These are phyloP conservation scores for Musca vetustissima DNA, from an alignment of 1,140 invertebrate genomes.

Conservation along the genomic window DNA sequence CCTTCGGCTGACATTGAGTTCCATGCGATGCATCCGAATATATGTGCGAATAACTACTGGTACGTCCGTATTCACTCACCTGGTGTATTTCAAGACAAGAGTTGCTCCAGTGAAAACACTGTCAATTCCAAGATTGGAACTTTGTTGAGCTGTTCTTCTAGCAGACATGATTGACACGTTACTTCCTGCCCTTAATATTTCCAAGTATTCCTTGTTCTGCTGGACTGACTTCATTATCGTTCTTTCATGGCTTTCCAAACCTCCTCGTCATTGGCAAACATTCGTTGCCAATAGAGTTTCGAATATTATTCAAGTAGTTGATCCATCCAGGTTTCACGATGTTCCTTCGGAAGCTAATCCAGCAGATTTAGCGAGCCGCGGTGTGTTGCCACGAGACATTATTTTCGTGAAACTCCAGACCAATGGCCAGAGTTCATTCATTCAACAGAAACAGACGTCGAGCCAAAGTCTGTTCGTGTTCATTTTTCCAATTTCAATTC, in stretches of 20 bases:
- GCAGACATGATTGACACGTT: conserved; percentile 35
- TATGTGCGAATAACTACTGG: neutral
- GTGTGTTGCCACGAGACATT: neutral
- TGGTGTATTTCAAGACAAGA: conserved; percentile 11
- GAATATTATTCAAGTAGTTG: neutral
- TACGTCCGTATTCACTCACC: neutral
- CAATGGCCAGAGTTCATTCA: too few relatives aligned
- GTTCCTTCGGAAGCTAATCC: neutral
- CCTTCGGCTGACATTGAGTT: neutral
- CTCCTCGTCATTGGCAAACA: neutral
- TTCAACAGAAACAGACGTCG: too few relatives aligned
- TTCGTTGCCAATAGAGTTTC: neutral
- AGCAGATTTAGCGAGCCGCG: neutral
- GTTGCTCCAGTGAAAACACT: conserved; percentile 45
- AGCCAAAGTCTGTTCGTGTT: neutral
- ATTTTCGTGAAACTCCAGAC: neutral
- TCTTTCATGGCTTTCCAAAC: neutral
- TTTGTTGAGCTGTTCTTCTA: conserved; percentile 45
- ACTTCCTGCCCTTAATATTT: neutral
- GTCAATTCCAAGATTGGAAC: conserved; percentile 44
- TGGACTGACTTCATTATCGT: conserved; percentile 8
- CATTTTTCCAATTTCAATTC: neutral
- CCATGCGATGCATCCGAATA: conserved; percentile 5
- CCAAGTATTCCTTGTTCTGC: neutral
- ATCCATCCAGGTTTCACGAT: neutral